phyloP scores from a whole-genome alignment of 2,888 invertebrate species.

The Diloba caeruleocephala region DNA sequence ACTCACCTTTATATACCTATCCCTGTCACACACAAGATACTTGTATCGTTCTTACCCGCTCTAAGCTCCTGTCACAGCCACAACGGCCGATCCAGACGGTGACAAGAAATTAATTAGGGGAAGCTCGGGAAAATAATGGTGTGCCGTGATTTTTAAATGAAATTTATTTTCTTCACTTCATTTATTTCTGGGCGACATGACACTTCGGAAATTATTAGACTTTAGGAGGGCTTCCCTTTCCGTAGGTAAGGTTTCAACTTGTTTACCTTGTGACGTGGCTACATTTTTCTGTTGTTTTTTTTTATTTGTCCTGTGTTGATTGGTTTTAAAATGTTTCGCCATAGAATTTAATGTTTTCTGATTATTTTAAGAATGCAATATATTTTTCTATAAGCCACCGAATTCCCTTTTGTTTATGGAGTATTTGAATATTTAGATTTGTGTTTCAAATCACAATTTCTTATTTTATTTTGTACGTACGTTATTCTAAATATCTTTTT shows the following conservation, averaged over 20 bases:
- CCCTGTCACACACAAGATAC: conserved; percentile 54
- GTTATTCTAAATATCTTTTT: no score
- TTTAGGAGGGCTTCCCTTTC: conserved; percentile 73
- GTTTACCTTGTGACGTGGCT: conserved; percentile 69
- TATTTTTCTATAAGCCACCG: no score
- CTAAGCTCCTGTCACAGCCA: conserved; percentile 81
- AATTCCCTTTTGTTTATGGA: no score
- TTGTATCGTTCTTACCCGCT: conserved; percentile 59
- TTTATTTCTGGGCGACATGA: conserved; percentile 87
- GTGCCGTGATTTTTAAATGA: conserved; percentile 88
- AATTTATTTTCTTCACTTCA: conserved; percentile 88
- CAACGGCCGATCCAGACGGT: conserved; percentile 85
- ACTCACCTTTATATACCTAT: conserved; percentile 76
- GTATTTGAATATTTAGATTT: no score
- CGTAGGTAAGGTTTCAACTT: conserved; percentile 74
- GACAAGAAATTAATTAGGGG: conserved; percentile 89
- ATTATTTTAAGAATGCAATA: no score
- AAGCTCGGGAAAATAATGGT: conserved; percentile 87
- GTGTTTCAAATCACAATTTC: no score
- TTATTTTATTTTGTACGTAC: no score
- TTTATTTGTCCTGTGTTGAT: conserved; percentile 49
- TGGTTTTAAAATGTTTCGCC: conserved; percentile 32
- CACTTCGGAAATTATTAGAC: conserved; percentile 87
- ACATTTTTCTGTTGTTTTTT: conserved; percentile 42
- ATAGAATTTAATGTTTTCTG: conserved; percentile 4